These are phyloP conservation scores for Lasiurus cinereus DNA, from an alignment of 2,113 vertebrate species.

Conservation along the genomic window DNA sequence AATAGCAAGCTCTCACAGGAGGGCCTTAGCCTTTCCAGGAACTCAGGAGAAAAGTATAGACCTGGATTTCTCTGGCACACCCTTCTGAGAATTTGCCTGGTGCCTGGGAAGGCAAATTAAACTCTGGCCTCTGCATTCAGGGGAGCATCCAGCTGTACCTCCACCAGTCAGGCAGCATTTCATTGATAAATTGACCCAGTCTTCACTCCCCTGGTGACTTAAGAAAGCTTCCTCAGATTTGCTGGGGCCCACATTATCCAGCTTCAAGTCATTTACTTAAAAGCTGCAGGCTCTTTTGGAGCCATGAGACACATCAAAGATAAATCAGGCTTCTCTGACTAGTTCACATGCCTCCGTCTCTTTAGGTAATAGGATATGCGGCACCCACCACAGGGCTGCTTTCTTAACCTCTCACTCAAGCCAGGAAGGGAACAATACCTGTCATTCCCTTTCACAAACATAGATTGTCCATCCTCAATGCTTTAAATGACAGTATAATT, in stretches of 20 bases:
- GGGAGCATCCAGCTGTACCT: not conserved
- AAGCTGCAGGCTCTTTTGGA: not conserved
- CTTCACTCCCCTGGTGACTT: not conserved
- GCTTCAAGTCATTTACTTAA: not conserved
- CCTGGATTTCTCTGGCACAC: not conserved
- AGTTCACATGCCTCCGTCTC: not conserved
- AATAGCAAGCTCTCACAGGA: not conserved
- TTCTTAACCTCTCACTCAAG: not conserved
- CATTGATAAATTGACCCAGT: not conserved
- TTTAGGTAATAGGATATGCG: not conserved
- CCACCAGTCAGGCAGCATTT: not conserved
- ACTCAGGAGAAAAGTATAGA: accelerated
- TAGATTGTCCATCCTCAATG: not conserved
- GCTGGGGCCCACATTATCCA: not conserved
- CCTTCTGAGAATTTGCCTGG: not conserved
- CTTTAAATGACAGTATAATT: not conserved
- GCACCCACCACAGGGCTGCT: not conserved
- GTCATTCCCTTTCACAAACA: not conserved
- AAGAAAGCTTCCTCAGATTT: not conserved
- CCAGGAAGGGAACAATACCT: not conserved
- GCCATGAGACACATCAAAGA: not conserved
- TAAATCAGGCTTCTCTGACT: not conserved
- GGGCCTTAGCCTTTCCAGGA: not conserved
- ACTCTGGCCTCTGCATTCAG: not conserved
- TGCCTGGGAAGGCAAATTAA: not conserved